Evolutionary conservation across 1,140 invertebrate genomes (phyloP).

Genomic region (Euwallacea similis): DNA sequence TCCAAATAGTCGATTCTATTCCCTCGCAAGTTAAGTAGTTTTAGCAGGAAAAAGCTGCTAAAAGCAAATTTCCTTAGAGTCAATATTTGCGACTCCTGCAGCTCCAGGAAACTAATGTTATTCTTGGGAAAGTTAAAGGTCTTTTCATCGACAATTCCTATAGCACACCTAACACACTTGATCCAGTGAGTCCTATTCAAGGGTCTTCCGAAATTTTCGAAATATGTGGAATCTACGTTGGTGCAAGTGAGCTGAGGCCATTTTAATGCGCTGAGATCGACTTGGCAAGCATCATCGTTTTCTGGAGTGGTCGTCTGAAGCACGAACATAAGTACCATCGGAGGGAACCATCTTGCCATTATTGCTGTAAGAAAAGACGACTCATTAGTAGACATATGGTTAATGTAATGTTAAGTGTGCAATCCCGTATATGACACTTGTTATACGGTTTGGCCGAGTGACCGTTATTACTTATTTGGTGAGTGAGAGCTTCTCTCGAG

Average conservation of each 20-base stretch:
- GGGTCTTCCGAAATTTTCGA: constrained; percentile 41
- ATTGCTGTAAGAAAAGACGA: constrained; percentile 26
- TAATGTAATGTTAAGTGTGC: not conserved
- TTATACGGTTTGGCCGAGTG: too few relatives aligned
- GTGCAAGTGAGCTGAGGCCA: constrained; percentile 44
- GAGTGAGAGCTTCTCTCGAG: too few relatives aligned
- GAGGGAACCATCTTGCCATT: constrained; percentile 44
- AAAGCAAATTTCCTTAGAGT: constrained; percentile 44
- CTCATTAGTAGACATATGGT: not conserved
- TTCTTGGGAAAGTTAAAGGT: constrained; percentile 48
- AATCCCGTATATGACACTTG: too few relatives aligned
- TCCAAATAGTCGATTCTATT: constrained; percentile 44
- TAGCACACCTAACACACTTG: constrained; percentile 45
- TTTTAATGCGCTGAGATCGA: constrained; percentile 29
- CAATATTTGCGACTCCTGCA: constrained; percentile 34
- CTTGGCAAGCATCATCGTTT: constrained; percentile 30
- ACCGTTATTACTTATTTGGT: too few relatives aligned
- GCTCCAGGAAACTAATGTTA: constrained; percentile 45
- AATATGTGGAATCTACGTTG: constrained; percentile 42
- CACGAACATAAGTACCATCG: constrained; percentile 32
- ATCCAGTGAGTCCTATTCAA: constrained; percentile 46
- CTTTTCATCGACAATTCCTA: constrained; percentile 42
- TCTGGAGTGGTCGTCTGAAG: constrained; percentile 31
- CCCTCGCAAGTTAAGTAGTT: constrained; percentile 43
- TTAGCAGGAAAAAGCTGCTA: constrained; percentile 42